phyloP scores from a whole-genome alignment of 2,888 invertebrate species.

The Calephelis perditalis region DNA sequence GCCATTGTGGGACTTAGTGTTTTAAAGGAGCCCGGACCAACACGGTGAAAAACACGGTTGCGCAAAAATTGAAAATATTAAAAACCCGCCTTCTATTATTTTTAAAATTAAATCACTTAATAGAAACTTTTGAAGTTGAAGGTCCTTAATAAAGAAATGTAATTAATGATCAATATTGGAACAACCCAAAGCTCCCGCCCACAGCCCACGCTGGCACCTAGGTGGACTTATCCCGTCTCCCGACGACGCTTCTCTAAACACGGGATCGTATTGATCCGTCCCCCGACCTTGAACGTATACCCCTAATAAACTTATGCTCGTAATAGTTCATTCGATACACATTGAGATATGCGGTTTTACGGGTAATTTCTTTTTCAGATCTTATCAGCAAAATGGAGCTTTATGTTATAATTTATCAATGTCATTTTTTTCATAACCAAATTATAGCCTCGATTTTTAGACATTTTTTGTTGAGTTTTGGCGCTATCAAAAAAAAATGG shows the following conservation, averaged over 20 bases:
- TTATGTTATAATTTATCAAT: no score
- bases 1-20: no score
- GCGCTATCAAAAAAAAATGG: no score
- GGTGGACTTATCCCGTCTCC: background rate
- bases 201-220: constrained; percentile 1
- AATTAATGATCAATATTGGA: constrained; percentile 15
- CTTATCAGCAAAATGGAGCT: no score
- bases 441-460: no score
- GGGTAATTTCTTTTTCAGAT: no score
- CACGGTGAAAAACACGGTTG: no score
- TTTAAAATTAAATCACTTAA: background rate
- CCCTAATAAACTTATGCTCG: constrained; percentile 1
- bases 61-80: no score
- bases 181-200: constrained; percentile 3
- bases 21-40: no score
- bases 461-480: no score
- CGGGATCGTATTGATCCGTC: constrained; percentile 19
- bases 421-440: no score
- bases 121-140: constrained; percentile 15
- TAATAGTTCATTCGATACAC: background rate
- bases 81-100: no score
- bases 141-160: constrained; percentile 2
- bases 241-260: constrained; percentile 8
- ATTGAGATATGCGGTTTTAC: background rate
- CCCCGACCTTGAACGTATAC: constrained; percentile 15